Evolutionary conservation across 1,140 invertebrate species (phyloP).

Genomic region (Lasioglossum baleicum): DNA sequence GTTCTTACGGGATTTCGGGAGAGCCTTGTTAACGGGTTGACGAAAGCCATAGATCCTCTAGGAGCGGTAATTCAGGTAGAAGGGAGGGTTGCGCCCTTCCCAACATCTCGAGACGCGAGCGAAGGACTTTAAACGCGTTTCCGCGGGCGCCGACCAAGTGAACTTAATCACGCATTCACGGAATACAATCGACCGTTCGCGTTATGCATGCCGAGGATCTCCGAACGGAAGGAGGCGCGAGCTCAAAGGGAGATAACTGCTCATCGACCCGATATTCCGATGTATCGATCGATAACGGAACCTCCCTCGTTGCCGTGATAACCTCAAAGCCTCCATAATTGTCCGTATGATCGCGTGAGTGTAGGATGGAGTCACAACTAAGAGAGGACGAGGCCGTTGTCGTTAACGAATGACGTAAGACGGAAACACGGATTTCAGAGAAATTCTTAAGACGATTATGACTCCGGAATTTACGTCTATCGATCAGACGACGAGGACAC

Average conservation of each 20-base stretch:
- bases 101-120: background rate
- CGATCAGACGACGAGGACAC: background rate
- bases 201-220: slow-evolving; percentile 54
- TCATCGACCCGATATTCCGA: slow-evolving; percentile 66
- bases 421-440: slow-evolving; percentile 15
- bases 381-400: background rate
- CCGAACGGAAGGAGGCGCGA: slow-evolving; percentile 39
- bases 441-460: background rate
- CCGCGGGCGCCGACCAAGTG: slow-evolving; percentile 39
- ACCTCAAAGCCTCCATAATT: slow-evolving; percentile 63
- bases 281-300: slow-evolving; percentile 58
- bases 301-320: slow-evolving; percentile 52
- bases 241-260: slow-evolving; percentile 63
- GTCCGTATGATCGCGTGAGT: slow-evolving; percentile 48
- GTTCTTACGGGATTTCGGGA: no score
- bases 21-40: no score
- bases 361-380: background rate
- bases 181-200: slow-evolving; percentile 57
- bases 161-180: slow-evolving; percentile 60
- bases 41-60: no score
- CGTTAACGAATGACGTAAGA: slow-evolving; percentile 17
- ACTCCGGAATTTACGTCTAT: background rate
- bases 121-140: slow-evolving; percentile 25
- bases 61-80: background rate
- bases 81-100: background rate